Base-by-base conservation (phyloP, 1,140 invertebrate genomes). In the Neodiprion pinetum region DNA sequence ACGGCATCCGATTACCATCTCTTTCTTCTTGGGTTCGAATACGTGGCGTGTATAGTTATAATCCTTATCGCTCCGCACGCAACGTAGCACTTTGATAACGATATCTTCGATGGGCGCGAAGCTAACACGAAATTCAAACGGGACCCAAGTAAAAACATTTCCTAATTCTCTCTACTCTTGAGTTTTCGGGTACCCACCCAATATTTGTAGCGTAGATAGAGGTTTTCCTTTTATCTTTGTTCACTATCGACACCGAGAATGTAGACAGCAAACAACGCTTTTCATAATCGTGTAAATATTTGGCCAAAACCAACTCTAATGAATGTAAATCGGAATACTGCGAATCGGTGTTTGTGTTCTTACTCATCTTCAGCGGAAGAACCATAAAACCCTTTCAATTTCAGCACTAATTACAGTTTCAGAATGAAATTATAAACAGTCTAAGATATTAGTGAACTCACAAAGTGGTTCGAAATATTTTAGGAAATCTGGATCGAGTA, bases 171-270 rank as follows among this genome's bases (percentile, higher is more conserved):
- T 69, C 21, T 23, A 21, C 7, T 69, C 67, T 69, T 69, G 17
- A 47, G 67, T 47, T 69, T 5, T 69, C 7, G 23, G 11, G 40
- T 69, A 7, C 12, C 11, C 21, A 23, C 11, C 9, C 67, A 69
- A 69, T 69, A 47, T 69, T 69, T 69, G 67, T 14, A 69, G 21
- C 21, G 17, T 69, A 9, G 67, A 69, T 69, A 69, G 28, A 69
- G 5, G 67, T 47, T 47, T 23, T 12, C 10, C 12, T 12, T 5
- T 47, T 69, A 69, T 69, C 67, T 7, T 11, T 65, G 12, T 14
- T 21, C 12, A 17, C 17, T 65, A 69, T 17, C 67, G 67, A 47
- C 40, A 21, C 11, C 17, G 67, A 17, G 53, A 61, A 61, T 61
- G 53, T 61, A 7, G 9, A 61, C 53, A 61, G 53, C 9, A 61